Evolutionary conservation across 2,888 invertebrate species (phyloP), one percentile per base, ranked within the genome.

Genomic region (Stegophylla sp.): DNA sequence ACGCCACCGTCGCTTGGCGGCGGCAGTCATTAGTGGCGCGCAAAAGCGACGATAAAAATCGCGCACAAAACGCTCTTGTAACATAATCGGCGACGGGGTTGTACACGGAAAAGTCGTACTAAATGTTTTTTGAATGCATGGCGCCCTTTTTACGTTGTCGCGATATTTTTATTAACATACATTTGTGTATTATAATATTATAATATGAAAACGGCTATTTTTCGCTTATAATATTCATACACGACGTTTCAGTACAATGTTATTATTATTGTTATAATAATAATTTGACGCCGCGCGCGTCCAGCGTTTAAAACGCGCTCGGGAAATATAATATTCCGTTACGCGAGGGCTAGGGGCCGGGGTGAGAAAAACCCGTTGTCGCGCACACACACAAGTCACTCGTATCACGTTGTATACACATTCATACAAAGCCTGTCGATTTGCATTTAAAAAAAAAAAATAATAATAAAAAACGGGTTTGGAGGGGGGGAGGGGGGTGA

Each of bases 31-130:
- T 71, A 63, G 41, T 7, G 64, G 13, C 41, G 13, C 41, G 43
- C 13, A 53, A 59, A 61, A 61, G 10, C 13, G 61, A 63, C 71
- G 79, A 79, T 79, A 79, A 71, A 71, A 79, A 71, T 79, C 79
- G 71, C 79, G 71, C 69, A 79, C 71, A 71, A 79, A 79, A 79
- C 61, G 71, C 71, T 71, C 71, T 45, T 71, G 79, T 79, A 76
- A 64, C 53, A 13, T 48, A 71, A 79, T 41, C 61, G 69, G 28
- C 53, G 28, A 28, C 20, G 7, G 43, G 67, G 61, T 48, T 1
- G 64, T 66, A 43, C 28, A 23, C 63, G 75, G 51, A 34, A 64
- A 64, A 53, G 28, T 5, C 61, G 13, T 45, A 41, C 61, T 63
- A 71, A 79, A 71, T 61, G 79, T 51, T 66, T 23, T 9, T 51